These are phyloP conservation scores for Myrmecophaga tridactyla DNA, from an alignment of 2,113 vertebrate species.

Conservation along the genomic window DNA sequence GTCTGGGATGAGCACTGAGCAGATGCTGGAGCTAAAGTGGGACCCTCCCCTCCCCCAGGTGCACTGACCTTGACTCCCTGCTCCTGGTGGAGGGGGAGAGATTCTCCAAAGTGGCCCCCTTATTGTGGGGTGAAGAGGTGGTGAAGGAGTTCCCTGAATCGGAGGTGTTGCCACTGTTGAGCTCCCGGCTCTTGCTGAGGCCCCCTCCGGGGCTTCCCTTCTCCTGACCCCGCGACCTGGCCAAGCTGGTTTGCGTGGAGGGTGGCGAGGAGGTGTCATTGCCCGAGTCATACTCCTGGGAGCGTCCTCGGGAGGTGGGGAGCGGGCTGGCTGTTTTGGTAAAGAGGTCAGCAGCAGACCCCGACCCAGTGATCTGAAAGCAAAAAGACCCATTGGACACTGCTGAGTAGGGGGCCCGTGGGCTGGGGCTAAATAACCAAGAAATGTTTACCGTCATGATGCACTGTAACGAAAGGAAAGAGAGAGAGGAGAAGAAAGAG, in stretches of 20 bases:
- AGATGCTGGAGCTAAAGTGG: no score
- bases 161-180: slow-evolving; percentile 89
- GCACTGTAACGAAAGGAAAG: slow-evolving; percentile 85
- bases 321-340: slow-evolving; percentile 86
- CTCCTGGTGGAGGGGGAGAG: slow-evolving; percentile 80
- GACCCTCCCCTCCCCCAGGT: not conserved
- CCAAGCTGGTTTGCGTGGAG: slow-evolving; percentile 90
- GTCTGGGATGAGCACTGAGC: not conserved
- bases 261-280: slow-evolving; percentile 97
- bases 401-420: slow-evolving; percentile 75
- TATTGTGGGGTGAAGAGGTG: slow-evolving; percentile 93
- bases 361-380: slow-evolving; percentile 93
- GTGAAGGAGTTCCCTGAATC: slow-evolving; percentile 98
- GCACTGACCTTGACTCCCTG: slow-evolving; percentile 83
- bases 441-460: slow-evolving; percentile 88
- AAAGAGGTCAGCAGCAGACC: slow-evolving; percentile 87
- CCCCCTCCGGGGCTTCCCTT: slow-evolving; percentile 80
- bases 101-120: slow-evolving; percentile 84
- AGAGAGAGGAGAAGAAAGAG: slow-evolving; percentile 68
- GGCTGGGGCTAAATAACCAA: slow-evolving; percentile 79
- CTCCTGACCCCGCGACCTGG: slow-evolving; percentile 85
- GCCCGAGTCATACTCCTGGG: slow-evolving; percentile 96
- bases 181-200: slow-evolving; percentile 85
- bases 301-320: slow-evolving; percentile 83
- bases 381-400: slow-evolving; percentile 89